Evolutionary conservation across 2,113 vertebrate species (phyloP), one percentile per base, ranked within the genome.

Genomic region (Grantiella picta): DNA sequence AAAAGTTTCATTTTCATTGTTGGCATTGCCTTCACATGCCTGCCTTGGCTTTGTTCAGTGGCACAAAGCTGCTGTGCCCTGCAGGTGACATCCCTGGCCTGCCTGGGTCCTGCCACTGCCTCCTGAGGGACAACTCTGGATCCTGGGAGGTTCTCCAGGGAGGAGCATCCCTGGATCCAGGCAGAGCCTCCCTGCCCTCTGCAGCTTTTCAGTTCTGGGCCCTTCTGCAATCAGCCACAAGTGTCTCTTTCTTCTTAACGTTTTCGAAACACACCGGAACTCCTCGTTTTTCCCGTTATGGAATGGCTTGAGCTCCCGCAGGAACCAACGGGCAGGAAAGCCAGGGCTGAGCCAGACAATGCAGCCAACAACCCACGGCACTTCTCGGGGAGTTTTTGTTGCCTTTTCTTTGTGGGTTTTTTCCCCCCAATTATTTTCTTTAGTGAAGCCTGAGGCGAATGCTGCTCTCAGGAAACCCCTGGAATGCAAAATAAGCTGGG

Each of bases 91-190:
- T 24, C 81, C 12, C 8, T 10, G 9, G n/a, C 47, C 81, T 4
- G 2, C 35, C 70, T 59, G 61, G 42, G 54, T 52, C 57, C 82
- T 79, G 33, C 42, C 44, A 3, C 24, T 2, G 6, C 52, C 7
- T 70, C 64, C 84, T 15, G 2, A 9, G 82, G 49, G 61, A 56
- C 36, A 27, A 15, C 27, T 42, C 29, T 14, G 73, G 38, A 13
- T 47, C 6, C 0, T 0, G 36, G 61, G 17, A 4, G 45, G 56
- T 14, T 50, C 61, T 78, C 38, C 40, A 0, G 3, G 61, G 42
- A 36, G 63, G 15, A 6, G 0, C n/a, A 44, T 36, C 69, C 35
- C 29, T 2, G 17, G 42, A 24, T 15, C 5, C 22, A 12, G 35
- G 53, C 77, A 92, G 19, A 4, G 1, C 68, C 60, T 44, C 4